phyloP scores from a whole-genome alignment of 2,888 invertebrate genomes.

The Diabrotica balteata region DNA sequence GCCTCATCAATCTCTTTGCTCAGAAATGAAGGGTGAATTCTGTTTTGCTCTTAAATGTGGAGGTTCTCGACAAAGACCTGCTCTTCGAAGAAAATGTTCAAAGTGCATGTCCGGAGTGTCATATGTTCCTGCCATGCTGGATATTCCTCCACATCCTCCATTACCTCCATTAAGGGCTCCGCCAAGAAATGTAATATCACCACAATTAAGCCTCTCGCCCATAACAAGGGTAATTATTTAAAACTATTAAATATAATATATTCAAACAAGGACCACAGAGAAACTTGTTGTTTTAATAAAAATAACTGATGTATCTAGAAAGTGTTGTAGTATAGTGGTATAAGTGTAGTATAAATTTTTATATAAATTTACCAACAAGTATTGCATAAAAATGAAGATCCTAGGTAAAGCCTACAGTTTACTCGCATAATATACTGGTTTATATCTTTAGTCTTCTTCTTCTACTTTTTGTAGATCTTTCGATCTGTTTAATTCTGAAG shows the following conservation, averaged over 20 bases:
- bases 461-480: too few relatives aligned
- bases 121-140: slow-evolving; percentile 60
- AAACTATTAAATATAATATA: background rate
- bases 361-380: too few relatives aligned
- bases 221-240: slow-evolving; percentile 3
- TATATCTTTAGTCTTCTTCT: too few relatives aligned
- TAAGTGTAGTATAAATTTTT: too few relatives aligned
- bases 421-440: too few relatives aligned
- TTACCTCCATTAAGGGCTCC: slow-evolving; percentile 52
- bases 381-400: too few relatives aligned
- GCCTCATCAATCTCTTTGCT: slow-evolving; percentile 74
- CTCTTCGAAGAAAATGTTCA: slow-evolving; percentile 70
- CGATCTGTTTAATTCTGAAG: too few relatives aligned
- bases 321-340: too few relatives aligned
- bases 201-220: background rate
- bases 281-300: too few relatives aligned
- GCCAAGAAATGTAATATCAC: slow-evolving; percentile 4
- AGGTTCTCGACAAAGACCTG: slow-evolving; percentile 72
- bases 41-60: slow-evolving; percentile 70
- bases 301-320: too few relatives aligned
- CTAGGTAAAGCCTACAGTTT: too few relatives aligned
- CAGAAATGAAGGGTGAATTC: slow-evolving; percentile 79
- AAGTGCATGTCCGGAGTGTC: slow-evolving; percentile 64
- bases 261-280: too few relatives aligned
- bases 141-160: slow-evolving; percentile 61